Percentiles rank a stretch among this genome's conserved stretches.
Evolutionary conservation across 2,113 vertebrate genomes (phyloP).

Genomic region (Psittacus erithacus): DNA sequence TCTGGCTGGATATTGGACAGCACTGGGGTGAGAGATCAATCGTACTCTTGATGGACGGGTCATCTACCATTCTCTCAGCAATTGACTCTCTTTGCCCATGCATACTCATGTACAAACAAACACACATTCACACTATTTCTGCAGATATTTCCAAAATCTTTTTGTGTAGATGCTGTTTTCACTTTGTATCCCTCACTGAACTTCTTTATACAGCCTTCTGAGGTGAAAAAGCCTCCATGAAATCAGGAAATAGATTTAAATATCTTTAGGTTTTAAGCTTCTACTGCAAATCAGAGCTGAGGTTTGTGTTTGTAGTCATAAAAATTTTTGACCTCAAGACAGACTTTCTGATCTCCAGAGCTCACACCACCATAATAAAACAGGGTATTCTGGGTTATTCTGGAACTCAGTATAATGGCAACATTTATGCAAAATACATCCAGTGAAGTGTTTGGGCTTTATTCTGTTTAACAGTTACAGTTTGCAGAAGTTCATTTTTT

Average conservation of each 20-base stretch:
- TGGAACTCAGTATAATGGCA: neutral
- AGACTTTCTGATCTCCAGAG: neutral
- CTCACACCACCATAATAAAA: neutral
- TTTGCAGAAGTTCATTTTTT: neutral
- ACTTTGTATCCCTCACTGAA: neutral
- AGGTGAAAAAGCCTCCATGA: neutral
- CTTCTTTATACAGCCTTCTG: neutral
- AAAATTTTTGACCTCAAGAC: neutral
- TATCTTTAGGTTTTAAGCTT: conserved; percentile 23
- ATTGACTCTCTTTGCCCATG: neutral
- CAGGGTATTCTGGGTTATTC: neutral
- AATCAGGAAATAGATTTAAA: neutral
- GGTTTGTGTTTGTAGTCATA: neutral
- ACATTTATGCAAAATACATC: neutral
- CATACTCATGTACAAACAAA: neutral
- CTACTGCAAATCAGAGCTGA: neutral
- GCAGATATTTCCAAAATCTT: neutral
- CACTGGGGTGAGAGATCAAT: neutral
- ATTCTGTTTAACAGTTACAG: neutral
- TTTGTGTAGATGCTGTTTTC: neutral
- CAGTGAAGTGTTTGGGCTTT: neutral
- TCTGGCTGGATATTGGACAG: neutral
- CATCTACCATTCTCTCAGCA: neutral
- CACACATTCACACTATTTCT: neutral
- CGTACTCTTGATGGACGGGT: neutral